Evolutionary conservation across 2,797 vertebrate genomes (phyloP).

Genomic region (Micrastur ruficollis): DNA sequence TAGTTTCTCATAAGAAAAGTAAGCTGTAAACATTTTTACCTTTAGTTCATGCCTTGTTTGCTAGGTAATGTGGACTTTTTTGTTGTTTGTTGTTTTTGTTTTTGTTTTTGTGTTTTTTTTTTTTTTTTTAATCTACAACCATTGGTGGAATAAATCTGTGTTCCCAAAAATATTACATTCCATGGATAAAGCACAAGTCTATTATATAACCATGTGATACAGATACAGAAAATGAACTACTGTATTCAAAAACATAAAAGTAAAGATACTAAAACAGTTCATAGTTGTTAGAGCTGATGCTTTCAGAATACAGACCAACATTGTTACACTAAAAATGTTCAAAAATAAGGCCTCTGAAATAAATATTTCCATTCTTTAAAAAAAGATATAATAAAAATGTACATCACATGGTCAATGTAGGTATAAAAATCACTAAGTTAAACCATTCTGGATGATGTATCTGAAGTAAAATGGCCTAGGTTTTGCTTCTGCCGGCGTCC

Average conservation of each 20-base stretch:
- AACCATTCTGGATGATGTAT: conserved; percentile 93
- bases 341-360: conserved; percentile 95
- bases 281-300: conserved; percentile 76
- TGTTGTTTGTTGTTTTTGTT: conserved; percentile 43
- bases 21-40: conserved; percentile 85
- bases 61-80: conserved; percentile 65
- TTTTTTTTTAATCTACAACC: conserved; percentile 69
- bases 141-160: conserved; percentile 72
- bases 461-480: conserved; percentile 93
- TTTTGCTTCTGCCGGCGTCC: conserved; percentile 95
- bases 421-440: conserved; percentile 84
- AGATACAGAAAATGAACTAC: conserved; percentile 76
- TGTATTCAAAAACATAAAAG: conserved; percentile 77
- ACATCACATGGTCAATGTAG: conserved; percentile 85
- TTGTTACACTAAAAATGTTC: conserved; percentile 83
- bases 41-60: conserved; percentile 80
- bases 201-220: conserved; percentile 81
- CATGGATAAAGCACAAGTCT: conserved; percentile 78
- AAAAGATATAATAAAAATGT: conserved; percentile 86
- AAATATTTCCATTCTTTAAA: conserved; percentile 88
- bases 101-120: neutral
- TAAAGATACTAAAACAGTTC: conserved; percentile 77
- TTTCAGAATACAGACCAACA: conserved; percentile 79
- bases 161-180: conserved; percentile 86
- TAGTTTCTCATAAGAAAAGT: conserved; percentile 83